Conservation (phyloP, 1,140 invertebrate species). For the Drosophila burlai region DNA sequence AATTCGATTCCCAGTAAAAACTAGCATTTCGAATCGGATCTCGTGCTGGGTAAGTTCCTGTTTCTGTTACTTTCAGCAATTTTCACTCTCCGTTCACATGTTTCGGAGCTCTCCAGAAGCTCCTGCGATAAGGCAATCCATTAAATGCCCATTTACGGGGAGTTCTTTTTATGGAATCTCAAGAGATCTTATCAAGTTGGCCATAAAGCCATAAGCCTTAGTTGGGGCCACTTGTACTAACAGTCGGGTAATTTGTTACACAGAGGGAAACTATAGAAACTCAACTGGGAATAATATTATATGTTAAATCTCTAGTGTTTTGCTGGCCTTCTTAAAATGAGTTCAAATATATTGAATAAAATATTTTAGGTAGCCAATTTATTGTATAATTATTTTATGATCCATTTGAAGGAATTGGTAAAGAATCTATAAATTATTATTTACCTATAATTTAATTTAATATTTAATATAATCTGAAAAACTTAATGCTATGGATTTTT, state of each 20-base stretch:
- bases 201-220: conserved; percentile 43
- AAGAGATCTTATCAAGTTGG: conserved; percentile 16
- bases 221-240: conserved; percentile 42
- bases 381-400: too few species aligned
- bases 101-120: conserved; percentile 7
- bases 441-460: too few species aligned
- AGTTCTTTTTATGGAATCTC: conserved; percentile 67
- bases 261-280: not conserved
- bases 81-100: conserved; percentile 23
- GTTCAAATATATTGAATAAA: too few species aligned
- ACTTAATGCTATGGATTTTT: too few species aligned
- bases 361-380: too few species aligned
- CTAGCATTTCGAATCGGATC: conserved; percentile 54
- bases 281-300: not conserved
- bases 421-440: too few species aligned
- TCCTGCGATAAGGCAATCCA: conserved; percentile 63
- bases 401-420: too few species aligned
- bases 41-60: conserved; percentile 35
- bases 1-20: conserved; percentile 36
- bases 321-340: too few species aligned
- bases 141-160: conserved; percentile 69
- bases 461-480: too few species aligned
- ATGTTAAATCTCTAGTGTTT: too few species aligned
- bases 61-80: conserved; percentile 3
- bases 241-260: conserved; percentile 5